phyloP scores from a whole-genome alignment of 2,888 invertebrate species.

The Smittia aterrima region DNA sequence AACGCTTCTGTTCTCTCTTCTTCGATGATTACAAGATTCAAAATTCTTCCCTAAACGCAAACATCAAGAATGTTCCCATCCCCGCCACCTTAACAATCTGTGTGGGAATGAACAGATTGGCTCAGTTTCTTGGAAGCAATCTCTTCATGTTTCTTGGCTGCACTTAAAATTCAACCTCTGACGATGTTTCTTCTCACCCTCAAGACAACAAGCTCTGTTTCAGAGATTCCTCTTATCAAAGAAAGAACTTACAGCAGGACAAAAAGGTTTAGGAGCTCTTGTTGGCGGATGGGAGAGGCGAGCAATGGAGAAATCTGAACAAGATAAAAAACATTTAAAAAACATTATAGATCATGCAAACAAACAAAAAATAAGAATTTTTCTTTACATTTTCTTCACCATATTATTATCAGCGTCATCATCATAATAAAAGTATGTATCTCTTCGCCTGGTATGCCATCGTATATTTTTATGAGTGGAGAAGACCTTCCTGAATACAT shows the following conservation, averaged over 20 bases:
- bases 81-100: too few species aligned
- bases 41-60: too few species aligned
- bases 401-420: constrained; percentile 31
- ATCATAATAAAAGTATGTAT: constrained; percentile 18
- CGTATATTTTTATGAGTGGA: constrained; percentile 36
- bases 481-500: constrained; percentile 41
- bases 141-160: not conserved
- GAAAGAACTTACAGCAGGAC: not conserved
- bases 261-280: constrained; percentile 22
- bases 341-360: constrained; percentile 38
- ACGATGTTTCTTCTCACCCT: not conserved
- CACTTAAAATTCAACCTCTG: not conserved
- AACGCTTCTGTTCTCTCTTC: too few species aligned
- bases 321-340: constrained; percentile 38
- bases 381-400: constrained; percentile 11
- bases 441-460: constrained; percentile 22
- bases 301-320: not conserved
- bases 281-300: not conserved
- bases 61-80: too few species aligned
- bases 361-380: constrained; percentile 3
- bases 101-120: not conserved
- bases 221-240: not conserved
- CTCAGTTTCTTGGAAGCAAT: not conserved
- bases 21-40: too few species aligned
- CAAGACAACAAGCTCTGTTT: not conserved